A percentile compares a stretch with the other conserved stretches of the same genome.
Conservation (phyloP, 2,113 vertebrate genomes). For the Aphyosemion australe region DNA sequence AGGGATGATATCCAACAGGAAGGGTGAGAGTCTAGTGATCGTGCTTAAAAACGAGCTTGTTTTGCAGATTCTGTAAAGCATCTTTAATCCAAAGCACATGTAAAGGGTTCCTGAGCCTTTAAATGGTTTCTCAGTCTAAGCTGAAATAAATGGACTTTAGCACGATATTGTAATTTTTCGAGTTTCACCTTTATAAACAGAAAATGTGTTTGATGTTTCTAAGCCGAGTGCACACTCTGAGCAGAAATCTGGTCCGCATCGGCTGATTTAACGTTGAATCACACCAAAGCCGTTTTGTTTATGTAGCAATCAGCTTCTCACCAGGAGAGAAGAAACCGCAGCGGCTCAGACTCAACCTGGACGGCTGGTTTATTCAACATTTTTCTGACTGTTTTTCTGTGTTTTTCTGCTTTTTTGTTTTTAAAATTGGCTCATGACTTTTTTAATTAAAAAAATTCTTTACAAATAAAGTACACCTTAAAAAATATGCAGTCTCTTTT, state of each 20-base stretch:
- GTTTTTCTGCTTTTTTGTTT: background rate
- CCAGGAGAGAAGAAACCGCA: background rate
- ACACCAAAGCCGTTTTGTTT: background rate
- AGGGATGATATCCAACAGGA: too few relatives aligned
- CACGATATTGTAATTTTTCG: too few relatives aligned
- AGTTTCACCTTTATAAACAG: background rate
- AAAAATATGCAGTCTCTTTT: constrained; percentile 13
- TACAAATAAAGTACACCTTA: constrained; percentile 43
- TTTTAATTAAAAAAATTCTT: constrained; percentile 16
- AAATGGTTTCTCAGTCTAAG: too few relatives aligned
- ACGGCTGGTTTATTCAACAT: background rate
- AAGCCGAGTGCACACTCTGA: too few relatives aligned
- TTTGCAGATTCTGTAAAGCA: too few relatives aligned
- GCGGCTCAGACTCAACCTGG: background rate
- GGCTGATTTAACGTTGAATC: background rate
- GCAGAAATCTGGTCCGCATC: background rate
- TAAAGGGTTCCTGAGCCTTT: too few relatives aligned
- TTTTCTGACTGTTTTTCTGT: background rate
- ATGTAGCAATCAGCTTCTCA: background rate
- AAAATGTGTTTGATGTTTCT: background rate
- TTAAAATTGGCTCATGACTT: background rate
- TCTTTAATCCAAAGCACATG: too few relatives aligned
- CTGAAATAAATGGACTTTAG: too few relatives aligned
- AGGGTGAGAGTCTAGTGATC: too few relatives aligned
- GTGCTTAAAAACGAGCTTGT: too few relatives aligned